Conservation (phyloP, 2,888 invertebrate species). For the Leucophenga montana region DNA sequence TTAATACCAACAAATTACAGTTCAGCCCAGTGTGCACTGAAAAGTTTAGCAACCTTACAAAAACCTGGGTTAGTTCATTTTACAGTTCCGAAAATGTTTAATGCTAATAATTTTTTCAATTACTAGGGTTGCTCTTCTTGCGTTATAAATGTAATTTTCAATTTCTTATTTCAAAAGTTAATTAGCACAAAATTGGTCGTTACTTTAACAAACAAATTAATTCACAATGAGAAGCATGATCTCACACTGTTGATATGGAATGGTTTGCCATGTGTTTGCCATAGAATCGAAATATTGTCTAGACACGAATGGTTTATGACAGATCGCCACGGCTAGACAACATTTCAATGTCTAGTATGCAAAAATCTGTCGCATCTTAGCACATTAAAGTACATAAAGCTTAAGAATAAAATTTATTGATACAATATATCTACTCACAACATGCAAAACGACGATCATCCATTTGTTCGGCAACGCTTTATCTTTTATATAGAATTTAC, state of each 20-base stretch:
- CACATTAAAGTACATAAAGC: constrained; percentile 2
- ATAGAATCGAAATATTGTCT: constrained; percentile 20
- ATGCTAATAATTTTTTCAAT: no score
- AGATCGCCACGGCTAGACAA: neutral
- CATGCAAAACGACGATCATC: neutral
- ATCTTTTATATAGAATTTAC: neutral
- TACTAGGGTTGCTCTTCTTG: no score
- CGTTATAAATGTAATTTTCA: no score
- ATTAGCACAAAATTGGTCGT: no score
- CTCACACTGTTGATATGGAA: constrained; percentile 8
- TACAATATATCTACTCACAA: neutral
- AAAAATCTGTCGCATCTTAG: constrained; percentile 18
- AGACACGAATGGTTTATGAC: constrained; percentile 22
- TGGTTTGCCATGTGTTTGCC: constrained; percentile 19
- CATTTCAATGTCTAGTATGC: no score
- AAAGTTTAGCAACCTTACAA: no score
- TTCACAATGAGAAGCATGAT: constrained; percentile 4
- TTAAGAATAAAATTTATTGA: constrained; percentile 19
- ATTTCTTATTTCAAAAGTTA: no score
- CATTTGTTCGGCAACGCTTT: neutral
- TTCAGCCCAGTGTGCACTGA: no score
- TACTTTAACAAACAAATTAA: no score
- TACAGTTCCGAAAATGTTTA: no score
- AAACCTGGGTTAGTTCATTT: no score
- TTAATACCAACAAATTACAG: no score